A percentile compares a stretch with the other conserved stretches of the same genome.
Evolutionary conservation across 2,888 invertebrate species (phyloP).

Genomic region (Atherix ibis): DNA sequence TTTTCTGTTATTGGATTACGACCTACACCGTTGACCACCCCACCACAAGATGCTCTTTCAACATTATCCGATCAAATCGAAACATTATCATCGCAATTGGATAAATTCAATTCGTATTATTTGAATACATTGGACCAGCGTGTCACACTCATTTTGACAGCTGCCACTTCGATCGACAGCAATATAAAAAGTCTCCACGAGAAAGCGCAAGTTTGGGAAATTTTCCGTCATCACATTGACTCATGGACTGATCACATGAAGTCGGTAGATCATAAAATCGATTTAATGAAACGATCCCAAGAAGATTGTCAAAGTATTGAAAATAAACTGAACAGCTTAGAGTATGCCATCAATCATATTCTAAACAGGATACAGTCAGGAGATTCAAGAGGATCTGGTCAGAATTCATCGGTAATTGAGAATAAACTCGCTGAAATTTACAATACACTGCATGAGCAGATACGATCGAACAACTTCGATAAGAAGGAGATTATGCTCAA

Average conservation of each 20-base stretch:
- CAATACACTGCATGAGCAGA: conserved; percentile 4
- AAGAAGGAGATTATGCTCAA: conserved; percentile 17
- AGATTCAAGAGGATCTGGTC: too few relatives aligned
- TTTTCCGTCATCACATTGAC: conserved; percentile 36
- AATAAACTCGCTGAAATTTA: conserved; percentile 10
- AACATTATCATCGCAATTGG: conserved; percentile 23
- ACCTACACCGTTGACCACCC: too few relatives aligned
- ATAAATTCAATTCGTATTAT: conserved; percentile 31
- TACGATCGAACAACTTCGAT: conserved; percentile 9
- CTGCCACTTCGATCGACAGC: conserved; percentile 31
- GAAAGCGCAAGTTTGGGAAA: conserved; percentile 37
- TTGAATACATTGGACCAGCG: conserved; percentile 32
- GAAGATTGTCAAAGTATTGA: conserved; percentile 16
- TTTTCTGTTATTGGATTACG: too few relatives aligned
- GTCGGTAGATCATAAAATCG: conserved; percentile 35
- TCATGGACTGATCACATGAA: conserved; percentile 39
- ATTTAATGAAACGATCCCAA: conserved; percentile 31
- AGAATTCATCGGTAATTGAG: conserved; percentile 12
- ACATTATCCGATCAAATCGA: conserved; percentile 4
- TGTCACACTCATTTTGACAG: conserved; percentile 26
- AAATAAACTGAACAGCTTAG: conserved; percentile 26
- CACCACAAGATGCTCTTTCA: conserved; percentile 1
- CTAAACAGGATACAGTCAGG: too few relatives aligned
- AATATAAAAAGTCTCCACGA: conserved; percentile 35
- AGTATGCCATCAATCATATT: conserved; percentile 30